Percentiles rank a stretch among this genome's conserved stretches.
phyloP scores from a whole-genome alignment of 2,113 vertebrate genomes.

The Aptenodytes patagonicus region DNA sequence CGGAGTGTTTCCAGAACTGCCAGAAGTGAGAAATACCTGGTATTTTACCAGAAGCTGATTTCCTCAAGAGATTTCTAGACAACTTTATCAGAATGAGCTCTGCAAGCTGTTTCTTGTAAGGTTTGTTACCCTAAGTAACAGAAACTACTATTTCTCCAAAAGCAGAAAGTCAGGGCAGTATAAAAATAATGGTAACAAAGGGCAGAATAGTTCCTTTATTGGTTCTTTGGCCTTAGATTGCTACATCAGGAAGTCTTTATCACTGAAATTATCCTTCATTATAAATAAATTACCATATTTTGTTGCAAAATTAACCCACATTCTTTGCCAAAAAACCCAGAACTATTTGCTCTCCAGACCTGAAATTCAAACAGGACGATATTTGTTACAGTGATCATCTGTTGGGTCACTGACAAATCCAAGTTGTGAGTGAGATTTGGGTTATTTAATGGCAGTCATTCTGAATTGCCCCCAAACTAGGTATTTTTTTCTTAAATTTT shows the following conservation, averaged over 20 bases:
- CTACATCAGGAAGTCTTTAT: constrained; percentile 19
- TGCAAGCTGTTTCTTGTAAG: not conserved
- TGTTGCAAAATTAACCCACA: constrained; percentile 44
- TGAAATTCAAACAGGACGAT: constrained; percentile 28
- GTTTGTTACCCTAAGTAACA: not conserved
- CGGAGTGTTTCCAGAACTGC: constrained; percentile 5
- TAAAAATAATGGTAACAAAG: not conserved
- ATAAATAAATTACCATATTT: constrained; percentile 56
- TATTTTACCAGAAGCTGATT: constrained; percentile 25
- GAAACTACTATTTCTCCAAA: not conserved
- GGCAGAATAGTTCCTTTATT: not conserved
- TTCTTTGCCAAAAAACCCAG: constrained; percentile 52
- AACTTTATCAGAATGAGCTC: not conserved
- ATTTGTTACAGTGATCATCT: not conserved
- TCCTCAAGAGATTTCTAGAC: not conserved
- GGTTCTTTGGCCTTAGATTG: not conserved
- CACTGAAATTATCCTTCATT: constrained; percentile 36
- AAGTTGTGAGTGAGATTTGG: not conserved
- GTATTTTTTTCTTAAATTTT: not conserved
- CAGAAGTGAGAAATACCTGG: constrained; percentile 23
- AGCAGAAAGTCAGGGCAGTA: not conserved
- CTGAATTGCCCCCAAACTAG: constrained; percentile 17
- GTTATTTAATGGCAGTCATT: constrained; percentile 13
- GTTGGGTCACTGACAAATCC: not conserved
- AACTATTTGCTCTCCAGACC: constrained; percentile 41